phyloP scores from a whole-genome alignment of 2,797 vertebrate genomes.

The Numenius phaeopus region DNA sequence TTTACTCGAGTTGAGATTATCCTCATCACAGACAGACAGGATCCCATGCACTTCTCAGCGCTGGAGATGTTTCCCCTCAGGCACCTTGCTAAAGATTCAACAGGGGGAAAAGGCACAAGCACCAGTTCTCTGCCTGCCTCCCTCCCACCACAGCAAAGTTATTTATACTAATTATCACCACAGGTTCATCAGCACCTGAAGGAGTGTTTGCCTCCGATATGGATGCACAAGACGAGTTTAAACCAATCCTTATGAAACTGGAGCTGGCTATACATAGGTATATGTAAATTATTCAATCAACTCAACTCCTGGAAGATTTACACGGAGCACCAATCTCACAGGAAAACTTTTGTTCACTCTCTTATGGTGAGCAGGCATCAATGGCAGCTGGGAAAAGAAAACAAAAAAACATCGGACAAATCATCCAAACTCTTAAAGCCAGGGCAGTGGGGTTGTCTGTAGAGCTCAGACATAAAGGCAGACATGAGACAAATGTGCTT shows the following conservation, averaged over 20 bases:
- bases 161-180: background rate
- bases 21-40: background rate
- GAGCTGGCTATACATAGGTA: background rate
- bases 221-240: background rate
- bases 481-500: background rate
- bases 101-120: background rate
- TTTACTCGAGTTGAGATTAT: background rate
- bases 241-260: background rate
- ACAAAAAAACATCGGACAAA: background rate
- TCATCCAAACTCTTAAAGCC: background rate
- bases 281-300: background rate
- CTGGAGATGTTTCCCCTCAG: background rate
- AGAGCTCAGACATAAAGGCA: background rate
- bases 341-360: background rate
- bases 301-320: background rate
- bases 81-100: background rate
- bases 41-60: background rate
- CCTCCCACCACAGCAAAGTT: background rate
- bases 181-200: background rate
- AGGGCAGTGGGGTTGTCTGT: background rate
- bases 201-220: background rate
- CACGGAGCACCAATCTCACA: background rate
- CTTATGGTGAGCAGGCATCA: background rate
- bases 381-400: background rate
- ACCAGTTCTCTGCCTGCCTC: background rate